phyloP scores from a whole-genome alignment of 2,113 vertebrate species.

The Sinocyclocheilus grahami region DNA sequence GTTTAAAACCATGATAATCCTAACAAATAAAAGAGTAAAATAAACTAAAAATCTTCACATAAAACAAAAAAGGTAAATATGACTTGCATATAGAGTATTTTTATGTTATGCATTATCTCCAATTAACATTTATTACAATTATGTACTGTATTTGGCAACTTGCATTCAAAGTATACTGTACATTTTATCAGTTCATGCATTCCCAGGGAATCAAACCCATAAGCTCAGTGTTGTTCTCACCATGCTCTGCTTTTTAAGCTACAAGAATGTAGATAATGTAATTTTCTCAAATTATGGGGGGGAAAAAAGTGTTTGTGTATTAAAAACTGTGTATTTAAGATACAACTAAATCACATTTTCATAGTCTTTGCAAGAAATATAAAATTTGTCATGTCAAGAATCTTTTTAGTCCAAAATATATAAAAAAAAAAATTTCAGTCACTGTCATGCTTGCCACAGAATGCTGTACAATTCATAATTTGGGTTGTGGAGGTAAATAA shows the following conservation, averaged over 20 bases:
- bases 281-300: not conserved
- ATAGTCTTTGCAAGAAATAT: not conserved
- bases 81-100: not conserved
- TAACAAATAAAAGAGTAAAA: not conserved
- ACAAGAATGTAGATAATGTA: not conserved
- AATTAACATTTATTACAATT: not conserved
- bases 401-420: not conserved
- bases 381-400: not conserved
- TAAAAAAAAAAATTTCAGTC: not conserved
- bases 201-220: not conserved
- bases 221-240: not conserved
- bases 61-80: no score
- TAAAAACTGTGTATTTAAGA: not conserved
- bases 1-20: not conserved
- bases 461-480: not conserved
- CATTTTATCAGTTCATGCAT: not conserved
- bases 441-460: not conserved
- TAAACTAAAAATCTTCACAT: no score
- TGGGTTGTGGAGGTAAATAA: not conserved
- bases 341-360: not conserved
- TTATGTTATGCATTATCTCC: not conserved
- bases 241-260: not conserved
- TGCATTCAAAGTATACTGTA: not conserved
- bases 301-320: not conserved
- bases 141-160: not conserved